Conservation (phyloP, 2,113 vertebrate species). For the Coreoperca whiteheadi region DNA sequence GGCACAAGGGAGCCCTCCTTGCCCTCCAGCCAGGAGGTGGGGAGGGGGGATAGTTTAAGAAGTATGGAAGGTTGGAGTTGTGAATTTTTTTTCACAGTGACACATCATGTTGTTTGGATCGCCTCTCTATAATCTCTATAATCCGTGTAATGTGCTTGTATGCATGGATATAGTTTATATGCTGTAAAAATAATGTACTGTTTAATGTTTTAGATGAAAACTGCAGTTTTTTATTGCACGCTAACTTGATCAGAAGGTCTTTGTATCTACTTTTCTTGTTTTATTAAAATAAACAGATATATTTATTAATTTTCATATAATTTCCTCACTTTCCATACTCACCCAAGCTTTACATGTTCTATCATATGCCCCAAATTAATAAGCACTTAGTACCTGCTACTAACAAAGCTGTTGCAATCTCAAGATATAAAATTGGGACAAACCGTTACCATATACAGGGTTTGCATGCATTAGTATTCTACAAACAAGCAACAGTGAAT, state of each 20-base stretch:
- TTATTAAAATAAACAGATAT: not conserved
- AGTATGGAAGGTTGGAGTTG: no score
- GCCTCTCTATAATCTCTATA: not conserved
- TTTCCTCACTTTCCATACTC: not conserved
- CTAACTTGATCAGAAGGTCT: not conserved
- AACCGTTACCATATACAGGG: not conserved
- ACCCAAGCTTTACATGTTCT: not conserved
- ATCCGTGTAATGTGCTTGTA: not conserved
- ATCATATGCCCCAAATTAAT: constrained; percentile 5
- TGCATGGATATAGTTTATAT: not conserved
- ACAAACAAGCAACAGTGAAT: constrained; percentile 1
- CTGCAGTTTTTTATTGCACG: not conserved
- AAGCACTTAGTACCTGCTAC: constrained; percentile 7
- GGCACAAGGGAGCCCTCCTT: no score
- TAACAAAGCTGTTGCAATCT: constrained; percentile 34
- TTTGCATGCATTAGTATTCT: constrained; percentile 35
- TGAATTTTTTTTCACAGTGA: no score
- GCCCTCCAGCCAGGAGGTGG: no score
- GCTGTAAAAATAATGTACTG: not conserved
- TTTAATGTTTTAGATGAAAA: not conserved
- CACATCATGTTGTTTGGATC: not conserved
- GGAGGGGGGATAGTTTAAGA: no score
- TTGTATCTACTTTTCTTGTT: not conserved
- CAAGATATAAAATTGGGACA: not conserved
- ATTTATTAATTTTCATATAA: constrained; percentile 1